phyloP scores from a whole-genome alignment of 2,888 invertebrate species.

The Folsomia manolachei region DNA sequence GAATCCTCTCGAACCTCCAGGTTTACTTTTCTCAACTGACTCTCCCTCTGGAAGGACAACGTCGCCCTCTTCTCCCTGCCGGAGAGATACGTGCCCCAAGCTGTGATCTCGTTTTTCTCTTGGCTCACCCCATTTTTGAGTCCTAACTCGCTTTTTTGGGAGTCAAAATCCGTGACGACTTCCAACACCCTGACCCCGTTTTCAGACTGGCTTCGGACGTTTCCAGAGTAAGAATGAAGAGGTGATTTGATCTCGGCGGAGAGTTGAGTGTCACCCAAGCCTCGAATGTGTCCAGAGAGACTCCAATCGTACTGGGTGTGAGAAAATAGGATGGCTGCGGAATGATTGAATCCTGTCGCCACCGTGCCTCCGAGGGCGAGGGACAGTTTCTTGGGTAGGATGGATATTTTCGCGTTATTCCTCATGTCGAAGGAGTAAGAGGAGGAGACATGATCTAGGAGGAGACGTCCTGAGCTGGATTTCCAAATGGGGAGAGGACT shows the following conservation, averaged over 20 bases:
- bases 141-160: background rate
- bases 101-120: background rate
- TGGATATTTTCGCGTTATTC: constrained; percentile 2
- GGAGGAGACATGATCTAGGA: constrained; percentile 10
- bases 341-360: no score
- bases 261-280: background rate
- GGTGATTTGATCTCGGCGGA: background rate
- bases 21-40: background rate
- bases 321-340: background rate
- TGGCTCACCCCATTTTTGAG: background rate
- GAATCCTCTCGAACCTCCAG: background rate
- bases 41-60: background rate
- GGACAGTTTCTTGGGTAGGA: no score
- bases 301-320: no score
- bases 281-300: background rate
- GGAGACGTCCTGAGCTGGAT: background rate
- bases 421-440: constrained; percentile 15
- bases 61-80: background rate
- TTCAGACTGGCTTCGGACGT: background rate
- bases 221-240: background rate
- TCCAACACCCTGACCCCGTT: background rate
- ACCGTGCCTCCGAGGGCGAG: no score
- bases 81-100: background rate
- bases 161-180: constrained; percentile 17
- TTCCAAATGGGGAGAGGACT: background rate